Evolutionary conservation across 2,113 vertebrate genomes (phyloP).

Genomic region (Cyprinodon variegatus): DNA sequence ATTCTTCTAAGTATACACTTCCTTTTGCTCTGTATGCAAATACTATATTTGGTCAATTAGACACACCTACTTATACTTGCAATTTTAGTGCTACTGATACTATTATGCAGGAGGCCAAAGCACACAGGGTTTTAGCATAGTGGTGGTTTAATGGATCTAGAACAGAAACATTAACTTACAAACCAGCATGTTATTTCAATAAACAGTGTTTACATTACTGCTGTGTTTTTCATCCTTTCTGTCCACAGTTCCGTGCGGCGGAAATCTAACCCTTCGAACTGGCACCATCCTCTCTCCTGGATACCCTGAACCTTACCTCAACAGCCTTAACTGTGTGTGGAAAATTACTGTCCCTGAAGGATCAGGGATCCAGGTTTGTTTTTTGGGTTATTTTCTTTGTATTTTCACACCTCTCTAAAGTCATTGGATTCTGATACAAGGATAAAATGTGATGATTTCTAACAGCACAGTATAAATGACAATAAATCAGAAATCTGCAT

Average conservation of each 20-base stretch:
- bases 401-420: neutral
- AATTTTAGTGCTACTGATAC: no score
- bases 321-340: constrained; percentile 98
- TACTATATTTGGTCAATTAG: no score
- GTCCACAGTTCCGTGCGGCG: constrained; percentile 92
- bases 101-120: no score
- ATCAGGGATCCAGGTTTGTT: constrained; percentile 92
- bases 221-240: neutral
- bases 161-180: neutral
- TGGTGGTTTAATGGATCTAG: neutral
- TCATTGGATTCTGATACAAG: neutral
- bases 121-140: neutral
- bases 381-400: neutral
- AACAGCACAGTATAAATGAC: neutral
- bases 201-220: neutral
- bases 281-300: constrained; percentile 96
- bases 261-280: constrained; percentile 92
- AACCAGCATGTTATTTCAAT: neutral
- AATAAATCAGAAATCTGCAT: neutral
- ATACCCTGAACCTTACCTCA: constrained; percentile 96
- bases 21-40: no score
- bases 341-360: constrained; percentile 96
- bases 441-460: neutral
- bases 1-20: no score
- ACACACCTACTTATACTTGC: no score